Base-by-base conservation (phyloP, 2,888 invertebrate species). In the Platycnemis pennipes region DNA sequence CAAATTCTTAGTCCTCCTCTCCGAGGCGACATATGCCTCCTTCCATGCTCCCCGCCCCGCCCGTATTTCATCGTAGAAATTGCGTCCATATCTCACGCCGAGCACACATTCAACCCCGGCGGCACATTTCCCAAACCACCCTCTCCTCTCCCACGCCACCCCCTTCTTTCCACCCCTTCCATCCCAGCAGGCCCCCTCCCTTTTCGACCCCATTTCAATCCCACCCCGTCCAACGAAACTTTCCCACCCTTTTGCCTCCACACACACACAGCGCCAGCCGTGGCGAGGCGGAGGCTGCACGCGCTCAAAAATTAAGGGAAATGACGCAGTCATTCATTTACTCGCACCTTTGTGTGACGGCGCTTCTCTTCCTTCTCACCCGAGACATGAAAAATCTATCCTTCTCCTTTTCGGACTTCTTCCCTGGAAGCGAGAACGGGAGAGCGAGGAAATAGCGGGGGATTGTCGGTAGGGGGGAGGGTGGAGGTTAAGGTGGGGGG, bases 41-140 rank as follows among this genome's bases (percentile, higher is more conserved):
- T 37, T 77, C 77, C 77, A 77, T 37, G 77, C 77, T 13, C 13
- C 31, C 31, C 53, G 1, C 53, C 19, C 1, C 26, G 63, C 63
- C 63, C 77, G 77, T 77, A 77, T 77, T 77, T 77, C 77, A 77
- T 77, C 77, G 77, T 31, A 77, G 77, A 77, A 77, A 77, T 77
- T 77, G 77, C 77, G 77, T 77, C 77, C 77, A 77, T 77, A 77
- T 77, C 77, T 77, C 77, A 77, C 77, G 31, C 77, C 37, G 77
- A 26, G 77, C 37, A 77, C 37, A 77, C 77, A 77, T 77, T 77
- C 77, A 63, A 77, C 37, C 37, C 77, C 77, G 31, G 22, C 63
- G 77, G 37, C 77, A 77, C 77, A 77, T 77, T 37, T 37, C 77
- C 77, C 77, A 8, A 77, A 31, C 31, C 37, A 31, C 11, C 37